Percentiles rank a stretch among this genome's conserved stretches.
Evolutionary conservation across 2,797 vertebrate species (phyloP).

Genomic region (Chrysocyon brachyurus): DNA sequence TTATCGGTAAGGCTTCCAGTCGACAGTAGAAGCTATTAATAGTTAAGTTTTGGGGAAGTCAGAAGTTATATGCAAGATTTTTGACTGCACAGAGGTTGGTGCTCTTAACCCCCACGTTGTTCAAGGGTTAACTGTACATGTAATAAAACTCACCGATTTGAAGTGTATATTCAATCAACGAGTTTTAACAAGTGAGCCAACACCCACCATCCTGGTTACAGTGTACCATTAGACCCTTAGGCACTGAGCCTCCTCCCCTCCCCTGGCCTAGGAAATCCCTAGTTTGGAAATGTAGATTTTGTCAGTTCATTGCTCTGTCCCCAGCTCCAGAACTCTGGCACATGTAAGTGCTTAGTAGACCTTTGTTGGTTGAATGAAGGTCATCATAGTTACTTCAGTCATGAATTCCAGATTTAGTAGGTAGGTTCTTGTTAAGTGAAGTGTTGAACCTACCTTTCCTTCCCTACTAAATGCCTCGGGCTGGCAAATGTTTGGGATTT

Average conservation of each 20-base stretch:
- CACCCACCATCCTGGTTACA: too few species aligned
- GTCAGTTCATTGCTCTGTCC: background rate
- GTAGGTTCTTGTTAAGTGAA: background rate
- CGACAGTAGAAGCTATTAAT: background rate
- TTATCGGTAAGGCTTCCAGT: background rate
- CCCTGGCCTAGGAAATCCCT: background rate
- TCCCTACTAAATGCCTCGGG: background rate
- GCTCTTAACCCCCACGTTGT: background rate
- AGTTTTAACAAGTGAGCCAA: background rate
- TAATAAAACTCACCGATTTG: background rate
- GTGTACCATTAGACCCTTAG: background rate
- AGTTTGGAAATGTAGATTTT: background rate
- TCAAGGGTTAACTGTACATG: background rate
- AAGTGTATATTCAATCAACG: background rate
- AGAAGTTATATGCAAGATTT: background rate
- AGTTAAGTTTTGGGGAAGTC: background rate
- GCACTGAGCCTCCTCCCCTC: too few species aligned
- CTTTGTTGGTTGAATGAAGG: background rate
- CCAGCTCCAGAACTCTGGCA: background rate
- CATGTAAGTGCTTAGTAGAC: background rate
- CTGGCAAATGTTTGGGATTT: too few species aligned
- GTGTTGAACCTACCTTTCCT: background rate
- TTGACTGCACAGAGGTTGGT: background rate
- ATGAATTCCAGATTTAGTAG: background rate
- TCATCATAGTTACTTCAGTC: background rate